phyloP scores from a whole-genome alignment of 2,113 vertebrate genomes.

The Dinomys branickii region DNA sequence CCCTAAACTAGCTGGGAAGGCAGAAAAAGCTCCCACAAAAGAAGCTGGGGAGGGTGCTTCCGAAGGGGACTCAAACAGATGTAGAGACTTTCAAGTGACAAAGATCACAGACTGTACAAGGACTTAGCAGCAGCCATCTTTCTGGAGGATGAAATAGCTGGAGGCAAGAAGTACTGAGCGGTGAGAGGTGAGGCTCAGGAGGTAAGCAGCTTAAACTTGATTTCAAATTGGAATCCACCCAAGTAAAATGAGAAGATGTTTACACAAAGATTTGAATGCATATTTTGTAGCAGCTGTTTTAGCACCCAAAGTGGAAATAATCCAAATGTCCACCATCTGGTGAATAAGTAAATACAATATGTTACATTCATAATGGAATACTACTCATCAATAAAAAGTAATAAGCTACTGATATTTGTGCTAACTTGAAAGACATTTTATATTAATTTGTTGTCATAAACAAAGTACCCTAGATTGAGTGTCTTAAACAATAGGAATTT shows the following conservation, averaged over 20 bases:
- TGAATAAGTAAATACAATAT: constrained; percentile 32
- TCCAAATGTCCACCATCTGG: neutral
- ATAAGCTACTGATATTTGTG: neutral
- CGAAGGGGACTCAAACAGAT: neutral
- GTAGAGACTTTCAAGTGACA: neutral
- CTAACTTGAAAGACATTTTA: neutral
- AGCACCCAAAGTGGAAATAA: neutral
- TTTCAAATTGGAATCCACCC: neutral
- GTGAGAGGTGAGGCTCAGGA: neutral
- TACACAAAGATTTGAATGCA: neutral
- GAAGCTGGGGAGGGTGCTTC: neutral
- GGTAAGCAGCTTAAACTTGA: constrained; percentile 22
- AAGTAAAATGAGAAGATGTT: neutral
- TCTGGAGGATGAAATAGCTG: neutral
- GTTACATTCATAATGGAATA: neutral
- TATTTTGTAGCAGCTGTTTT: constrained; percentile 8
- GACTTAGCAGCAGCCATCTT: neutral
- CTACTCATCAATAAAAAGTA: neutral
- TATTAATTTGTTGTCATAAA: neutral
- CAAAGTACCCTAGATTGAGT: neutral
- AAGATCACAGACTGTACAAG: neutral
- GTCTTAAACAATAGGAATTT: neutral
- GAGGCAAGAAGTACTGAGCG: neutral
- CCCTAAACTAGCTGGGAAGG: neutral
- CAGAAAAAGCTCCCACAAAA: neutral